A percentile compares a stretch with the other conserved stretches of the same genome.
Conservation (phyloP, 2,888 invertebrate genomes). For the Xestia ashworthii region DNA sequence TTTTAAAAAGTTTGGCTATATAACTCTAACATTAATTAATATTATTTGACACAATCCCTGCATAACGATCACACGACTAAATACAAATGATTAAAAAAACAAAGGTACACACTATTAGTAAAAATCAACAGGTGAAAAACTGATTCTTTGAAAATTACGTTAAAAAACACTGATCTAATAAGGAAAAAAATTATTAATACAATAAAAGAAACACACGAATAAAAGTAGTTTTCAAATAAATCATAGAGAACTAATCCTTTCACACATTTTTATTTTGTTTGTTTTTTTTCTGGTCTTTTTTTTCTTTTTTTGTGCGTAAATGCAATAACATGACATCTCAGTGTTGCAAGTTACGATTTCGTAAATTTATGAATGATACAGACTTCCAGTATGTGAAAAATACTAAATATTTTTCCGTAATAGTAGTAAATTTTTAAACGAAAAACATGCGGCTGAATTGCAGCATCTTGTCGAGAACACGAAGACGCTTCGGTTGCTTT, state of each 20-base stretch:
- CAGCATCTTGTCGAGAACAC: slow-evolving; percentile 89
- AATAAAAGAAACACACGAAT: not conserved
- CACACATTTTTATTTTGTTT: slow-evolving; percentile 27
- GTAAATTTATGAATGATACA: slow-evolving; percentile 24
- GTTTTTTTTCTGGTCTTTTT: slow-evolving; percentile 2
- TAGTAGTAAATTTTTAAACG: slow-evolving; percentile 85
- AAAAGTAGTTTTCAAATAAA: not conserved
- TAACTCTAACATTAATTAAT: slow-evolving; percentile 3
- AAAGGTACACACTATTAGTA: not conserved
- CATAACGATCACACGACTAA: slow-evolving; percentile 4
- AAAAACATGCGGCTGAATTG: slow-evolving; percentile 93
- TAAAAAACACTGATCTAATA: not conserved
- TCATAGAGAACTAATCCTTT: not conserved
- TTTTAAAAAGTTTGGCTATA: not conserved
- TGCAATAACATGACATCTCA: slow-evolving; percentile 13
- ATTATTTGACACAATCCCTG: slow-evolving; percentile 40
- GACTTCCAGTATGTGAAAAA: not conserved
- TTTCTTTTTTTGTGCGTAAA: not conserved
- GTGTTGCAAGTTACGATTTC: not conserved
- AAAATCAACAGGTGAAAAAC: slow-evolving; percentile 1
- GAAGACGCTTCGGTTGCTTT: slow-evolving; percentile 86
- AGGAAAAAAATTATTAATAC: not conserved
- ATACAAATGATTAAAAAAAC: not conserved
- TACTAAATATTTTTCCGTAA: not conserved
- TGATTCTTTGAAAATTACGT: slow-evolving; percentile 19